Evolutionary conservation across 2,888 invertebrate species (phyloP).

Genomic region (Ennomos erosarius): DNA sequence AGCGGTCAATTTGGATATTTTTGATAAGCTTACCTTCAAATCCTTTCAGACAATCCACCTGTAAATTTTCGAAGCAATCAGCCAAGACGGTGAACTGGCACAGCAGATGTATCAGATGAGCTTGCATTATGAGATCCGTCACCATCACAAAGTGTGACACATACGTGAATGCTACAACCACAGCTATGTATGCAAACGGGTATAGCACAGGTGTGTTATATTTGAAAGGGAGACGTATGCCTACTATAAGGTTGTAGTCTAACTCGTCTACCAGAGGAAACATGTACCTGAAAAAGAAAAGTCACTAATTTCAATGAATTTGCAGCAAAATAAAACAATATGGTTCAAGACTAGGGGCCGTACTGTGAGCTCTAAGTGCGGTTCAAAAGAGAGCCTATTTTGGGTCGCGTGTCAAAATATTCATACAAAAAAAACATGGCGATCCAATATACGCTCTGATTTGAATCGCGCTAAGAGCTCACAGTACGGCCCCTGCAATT

Average conservation of each 20-base stretch:
- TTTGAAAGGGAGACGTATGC: conserved; percentile 58
- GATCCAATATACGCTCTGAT: too few species aligned
- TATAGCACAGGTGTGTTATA: conserved; percentile 55
- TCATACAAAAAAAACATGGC: too few species aligned
- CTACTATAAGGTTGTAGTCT: conserved; percentile 68
- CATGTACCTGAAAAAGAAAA: conserved; percentile 58
- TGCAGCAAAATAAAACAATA: too few species aligned
- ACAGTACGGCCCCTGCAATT: too few species aligned
- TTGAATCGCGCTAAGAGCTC: too few species aligned
- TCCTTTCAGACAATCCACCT: conserved; percentile 55
- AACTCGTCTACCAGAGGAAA: conserved; percentile 68
- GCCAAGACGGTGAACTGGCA: conserved; percentile 67
- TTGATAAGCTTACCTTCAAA: conserved; percentile 45
- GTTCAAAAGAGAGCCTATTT: too few species aligned
- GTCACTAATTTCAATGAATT: too few species aligned
- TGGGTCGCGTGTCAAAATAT: too few species aligned
- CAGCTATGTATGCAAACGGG: conserved; percentile 51
- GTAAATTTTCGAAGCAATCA: conserved; percentile 67
- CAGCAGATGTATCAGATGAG: conserved; percentile 66
- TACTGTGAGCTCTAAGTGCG: too few species aligned
- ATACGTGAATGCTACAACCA: conserved; percentile 57
- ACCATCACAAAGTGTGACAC: conserved; percentile 68
- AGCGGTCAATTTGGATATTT: too few species aligned
- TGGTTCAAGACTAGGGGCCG: too few species aligned
- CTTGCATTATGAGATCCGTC: conserved; percentile 67